A percentile compares a stretch with the other conserved stretches of the same genome.
phyloP scores from a whole-genome alignment of 1,140 invertebrate genomes.

The Drosophila elegans region DNA sequence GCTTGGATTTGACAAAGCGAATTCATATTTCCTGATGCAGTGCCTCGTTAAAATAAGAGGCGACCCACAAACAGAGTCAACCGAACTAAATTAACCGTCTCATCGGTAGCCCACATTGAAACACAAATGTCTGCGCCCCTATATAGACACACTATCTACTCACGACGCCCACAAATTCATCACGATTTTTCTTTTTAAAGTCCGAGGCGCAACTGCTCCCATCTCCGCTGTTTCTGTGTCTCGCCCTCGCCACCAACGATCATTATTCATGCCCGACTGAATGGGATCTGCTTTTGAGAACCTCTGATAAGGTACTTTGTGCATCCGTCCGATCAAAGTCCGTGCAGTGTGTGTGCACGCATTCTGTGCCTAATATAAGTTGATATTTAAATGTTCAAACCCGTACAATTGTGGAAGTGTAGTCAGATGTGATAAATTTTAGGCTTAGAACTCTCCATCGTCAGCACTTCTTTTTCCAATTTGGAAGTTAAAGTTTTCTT shows the following conservation, averaged over 20 bases:
- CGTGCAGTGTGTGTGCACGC: constrained; percentile 21
- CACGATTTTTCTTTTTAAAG: background rate
- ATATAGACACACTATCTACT: constrained; percentile 25
- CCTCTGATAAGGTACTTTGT: constrained; percentile 24
- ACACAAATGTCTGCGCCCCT: background rate
- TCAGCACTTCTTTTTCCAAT: background rate
- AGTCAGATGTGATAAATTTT: constrained; percentile 12
- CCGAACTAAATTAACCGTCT: background rate
- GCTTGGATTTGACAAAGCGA: background rate
- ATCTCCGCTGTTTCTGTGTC: background rate
- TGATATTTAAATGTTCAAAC: constrained; percentile 5
- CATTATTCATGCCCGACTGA: constrained; percentile 15
- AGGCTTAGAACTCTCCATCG: background rate
- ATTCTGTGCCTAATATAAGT: constrained; percentile 21
- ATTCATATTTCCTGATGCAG: background rate
- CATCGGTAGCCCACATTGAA: background rate
- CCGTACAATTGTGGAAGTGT: background rate
- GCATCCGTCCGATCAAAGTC: constrained; percentile 35
- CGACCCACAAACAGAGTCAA: background rate
- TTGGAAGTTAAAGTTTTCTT: too few relatives aligned
- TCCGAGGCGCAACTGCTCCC: constrained; percentile 2
- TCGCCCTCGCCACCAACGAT: background rate
- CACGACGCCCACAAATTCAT: constrained; percentile 27
- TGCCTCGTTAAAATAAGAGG: too few relatives aligned
- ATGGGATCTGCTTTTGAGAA: constrained; percentile 22